Evolutionary conservation across 2,113 vertebrate species (phyloP), one percentile per base, ranked within the genome.

Genomic region (Phaethornis superciliosus): DNA sequence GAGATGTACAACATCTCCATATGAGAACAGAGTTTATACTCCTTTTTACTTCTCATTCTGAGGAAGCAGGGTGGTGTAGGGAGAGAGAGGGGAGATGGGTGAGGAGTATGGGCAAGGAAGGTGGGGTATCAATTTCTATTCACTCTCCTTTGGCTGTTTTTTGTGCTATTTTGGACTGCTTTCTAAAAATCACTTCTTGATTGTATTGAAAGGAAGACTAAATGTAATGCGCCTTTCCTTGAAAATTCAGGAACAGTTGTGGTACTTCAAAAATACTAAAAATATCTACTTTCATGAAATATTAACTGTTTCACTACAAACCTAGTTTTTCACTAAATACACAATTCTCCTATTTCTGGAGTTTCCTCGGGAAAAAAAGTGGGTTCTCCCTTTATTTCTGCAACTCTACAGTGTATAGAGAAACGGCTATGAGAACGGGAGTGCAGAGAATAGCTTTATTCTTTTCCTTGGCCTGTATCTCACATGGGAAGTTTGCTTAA

Each of bases 241-340:
- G 95, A 96, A 98, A 97, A 97, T 97, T 97, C 98, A 98, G 97
- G 98, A 98, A 98, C 97, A 97, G 97, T 90, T 97, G 98, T 98
- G 97, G 96, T 97, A 98, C 97, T 98, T 98, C 97, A 98, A 98
- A 98, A 97, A 97, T 97, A 98, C 98, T 98, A 98, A 98, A 98
- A 98, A 98, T 98, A 98, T 98, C 98, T 98, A 98, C 98, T 97
- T 98, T 97, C 97, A 98, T 98, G 98, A 98, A 98, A 98, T 98
- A 98, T 97, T 97, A 98, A 98, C 98, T 98, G 98, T 98, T 98
- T 98, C 97, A 98, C 98, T 98, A 98, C 98, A 98, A 98, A 98
- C 98, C 98, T 98, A 98, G 93, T 97, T 98, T 98, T 98, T 98
- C 97, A 98, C 98, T 98, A 98, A 98, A 98, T 98, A 98, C 98